Evolutionary conservation across 2,888 invertebrate species (phyloP).

Genomic region (Tiliacea aurago): DNA sequence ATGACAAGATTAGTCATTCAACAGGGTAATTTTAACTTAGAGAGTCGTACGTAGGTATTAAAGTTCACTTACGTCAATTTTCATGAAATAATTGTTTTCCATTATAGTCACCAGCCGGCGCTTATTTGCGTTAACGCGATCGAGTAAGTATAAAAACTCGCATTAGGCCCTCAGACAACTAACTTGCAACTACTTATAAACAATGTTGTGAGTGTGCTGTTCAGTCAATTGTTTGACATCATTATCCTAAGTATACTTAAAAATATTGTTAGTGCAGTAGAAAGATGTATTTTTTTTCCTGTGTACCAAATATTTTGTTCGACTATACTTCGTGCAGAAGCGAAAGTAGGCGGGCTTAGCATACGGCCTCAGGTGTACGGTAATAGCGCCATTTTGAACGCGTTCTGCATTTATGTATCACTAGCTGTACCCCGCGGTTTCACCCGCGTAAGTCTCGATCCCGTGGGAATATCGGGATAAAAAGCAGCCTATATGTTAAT

Average conservation of each 20-base stretch:
- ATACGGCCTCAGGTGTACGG: not conserved
- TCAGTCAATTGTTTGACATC: not conserved
- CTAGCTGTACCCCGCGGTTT: no score
- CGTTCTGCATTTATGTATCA: no score
- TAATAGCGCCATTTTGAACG: not conserved
- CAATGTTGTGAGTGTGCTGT: not conserved
- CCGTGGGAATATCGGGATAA: no score
- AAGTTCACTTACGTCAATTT: not conserved
- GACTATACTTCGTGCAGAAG: slow-evolving; percentile 14
- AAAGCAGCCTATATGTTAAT: no score
- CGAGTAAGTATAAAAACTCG: not conserved
- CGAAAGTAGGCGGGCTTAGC: not conserved
- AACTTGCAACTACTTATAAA: not conserved
- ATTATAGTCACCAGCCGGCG: not conserved
- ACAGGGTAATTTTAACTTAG: no score
- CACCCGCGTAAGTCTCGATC: no score
- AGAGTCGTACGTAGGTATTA: no score
- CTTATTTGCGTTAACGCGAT: not conserved
- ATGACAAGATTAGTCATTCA: no score
- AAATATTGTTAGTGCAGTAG: not conserved
- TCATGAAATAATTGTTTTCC: not conserved
- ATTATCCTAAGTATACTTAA: not conserved
- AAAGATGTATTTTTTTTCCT: not conserved
- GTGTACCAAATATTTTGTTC: slow-evolving; percentile 16
- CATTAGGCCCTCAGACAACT: not conserved